Evolutionary conservation across 1,140 invertebrate genomes (phyloP).

Genomic region (Drosophila pandora): DNA sequence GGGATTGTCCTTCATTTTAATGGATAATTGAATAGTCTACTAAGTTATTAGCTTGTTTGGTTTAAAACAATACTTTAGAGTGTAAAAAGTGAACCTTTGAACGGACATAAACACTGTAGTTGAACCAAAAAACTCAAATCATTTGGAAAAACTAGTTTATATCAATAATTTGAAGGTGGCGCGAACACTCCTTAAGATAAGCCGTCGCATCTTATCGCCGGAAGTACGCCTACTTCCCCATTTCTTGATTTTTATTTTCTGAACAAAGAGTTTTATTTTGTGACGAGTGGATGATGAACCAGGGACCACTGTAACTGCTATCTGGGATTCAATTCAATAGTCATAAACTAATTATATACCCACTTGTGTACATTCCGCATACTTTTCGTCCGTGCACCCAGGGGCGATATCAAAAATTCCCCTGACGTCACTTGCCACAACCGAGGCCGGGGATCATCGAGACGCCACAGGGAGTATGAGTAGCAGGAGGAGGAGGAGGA

Average conservation of each 20-base stretch:
- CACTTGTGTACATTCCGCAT: not conserved
- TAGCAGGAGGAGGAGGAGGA: not conserved
- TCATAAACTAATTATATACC: constrained; percentile 50
- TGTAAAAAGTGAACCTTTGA: too few species aligned
- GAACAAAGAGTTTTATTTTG: not conserved
- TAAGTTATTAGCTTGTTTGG: too few species aligned
- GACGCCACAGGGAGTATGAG: not conserved
- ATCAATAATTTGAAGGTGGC: not conserved
- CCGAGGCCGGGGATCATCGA: not conserved
- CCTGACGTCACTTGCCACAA: constrained; percentile 47
- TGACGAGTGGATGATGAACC: too few species aligned
- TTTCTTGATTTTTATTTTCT: not conserved
- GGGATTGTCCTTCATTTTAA: not conserved
- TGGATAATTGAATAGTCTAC: not conserved
- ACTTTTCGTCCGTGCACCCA: constrained; percentile 7
- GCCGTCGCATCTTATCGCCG: not conserved
- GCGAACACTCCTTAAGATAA: not conserved
- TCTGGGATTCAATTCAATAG: constrained; percentile 27
- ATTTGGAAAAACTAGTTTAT: not conserved
- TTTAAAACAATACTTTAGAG: too few species aligned
- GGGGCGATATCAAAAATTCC: constrained; percentile 3
- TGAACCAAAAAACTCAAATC: not conserved
- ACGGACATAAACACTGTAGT: too few species aligned
- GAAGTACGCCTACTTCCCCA: not conserved
- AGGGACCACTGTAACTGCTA: constrained; percentile 11